Evolutionary conservation across 2,797 vertebrate species (phyloP).

Genomic region (Otus scops): DNA sequence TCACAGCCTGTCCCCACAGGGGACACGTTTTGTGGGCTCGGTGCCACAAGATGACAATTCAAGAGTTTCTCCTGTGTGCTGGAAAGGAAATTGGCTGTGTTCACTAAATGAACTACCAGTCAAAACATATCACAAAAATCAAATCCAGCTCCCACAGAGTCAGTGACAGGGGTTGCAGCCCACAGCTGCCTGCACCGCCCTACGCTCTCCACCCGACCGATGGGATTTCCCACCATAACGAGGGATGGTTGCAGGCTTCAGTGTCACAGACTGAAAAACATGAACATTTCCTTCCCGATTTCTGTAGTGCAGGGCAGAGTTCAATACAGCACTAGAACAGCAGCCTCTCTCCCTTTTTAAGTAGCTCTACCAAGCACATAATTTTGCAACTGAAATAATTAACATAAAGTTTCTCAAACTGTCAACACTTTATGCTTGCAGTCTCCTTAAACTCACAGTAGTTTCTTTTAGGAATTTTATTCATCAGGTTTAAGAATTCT

Average conservation of each 20-base stretch:
- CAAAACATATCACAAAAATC: background rate
- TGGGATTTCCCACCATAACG: background rate
- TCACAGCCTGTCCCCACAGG: background rate
- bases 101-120: background rate
- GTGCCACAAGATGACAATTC: background rate
- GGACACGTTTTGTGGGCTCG: background rate
- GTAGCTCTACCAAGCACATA: background rate
- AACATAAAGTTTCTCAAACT: background rate
- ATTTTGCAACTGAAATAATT: background rate
- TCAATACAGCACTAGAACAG: background rate
- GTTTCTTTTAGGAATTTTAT: background rate
- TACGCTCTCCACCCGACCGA: fast-evolving
- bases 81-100: background rate
- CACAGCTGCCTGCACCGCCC: background rate
- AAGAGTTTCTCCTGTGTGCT: background rate
- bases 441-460: background rate
- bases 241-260: background rate
- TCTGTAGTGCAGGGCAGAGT: background rate
- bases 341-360: background rate
- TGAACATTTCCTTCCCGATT: background rate
- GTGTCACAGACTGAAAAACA: background rate
- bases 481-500: background rate
- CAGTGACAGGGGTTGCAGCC: background rate
- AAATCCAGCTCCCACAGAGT: background rate
- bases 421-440: background rate